A percentile compares a stretch with the other conserved stretches of the same genome.
These are phyloP conservation scores for Metridium senile DNA, from an alignment of 92 coral and sea anemone genomes.

Conservation along the genomic window DNA sequence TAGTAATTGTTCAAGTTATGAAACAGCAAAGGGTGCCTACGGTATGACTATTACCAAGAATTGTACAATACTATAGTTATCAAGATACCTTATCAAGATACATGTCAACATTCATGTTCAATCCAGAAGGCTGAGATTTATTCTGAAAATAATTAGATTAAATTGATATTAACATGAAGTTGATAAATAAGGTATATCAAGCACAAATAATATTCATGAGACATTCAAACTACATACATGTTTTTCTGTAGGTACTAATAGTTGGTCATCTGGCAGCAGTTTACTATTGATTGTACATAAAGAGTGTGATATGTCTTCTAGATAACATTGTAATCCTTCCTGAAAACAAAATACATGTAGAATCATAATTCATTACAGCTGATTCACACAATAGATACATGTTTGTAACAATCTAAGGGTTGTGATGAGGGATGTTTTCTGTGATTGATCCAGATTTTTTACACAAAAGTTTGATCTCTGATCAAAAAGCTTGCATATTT, in stretches of 20 bases:
- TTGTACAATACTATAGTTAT: too few relatives aligned
- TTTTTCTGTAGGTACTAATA: slow-evolving; percentile 56
- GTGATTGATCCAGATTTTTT: too few relatives aligned
- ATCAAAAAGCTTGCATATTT: too few relatives aligned
- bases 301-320: slow-evolving; percentile 53
- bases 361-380: too few relatives aligned
- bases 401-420: too few relatives aligned
- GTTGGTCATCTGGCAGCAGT: slow-evolving; percentile 53
- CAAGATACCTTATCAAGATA: slow-evolving; percentile 67
- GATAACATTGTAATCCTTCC: slow-evolving; percentile 54
- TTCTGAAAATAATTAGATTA: slow-evolving; percentile 41
- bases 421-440: too few relatives aligned
- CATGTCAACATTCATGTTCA: slow-evolving; percentile 53
- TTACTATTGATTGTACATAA: slow-evolving; percentile 80
- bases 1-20: too few relatives aligned
- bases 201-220: background rate
- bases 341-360: slow-evolving; percentile 9
- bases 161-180: background rate
- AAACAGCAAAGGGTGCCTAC: too few relatives aligned
- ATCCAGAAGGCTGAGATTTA: slow-evolving; percentile 55
- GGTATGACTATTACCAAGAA: too few relatives aligned
- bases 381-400: too few relatives aligned
- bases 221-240: slow-evolving; percentile 54
- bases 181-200: background rate
- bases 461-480: too few relatives aligned